Conservation (phyloP, 2,888 invertebrate genomes). For the Tholera decimalis region DNA sequence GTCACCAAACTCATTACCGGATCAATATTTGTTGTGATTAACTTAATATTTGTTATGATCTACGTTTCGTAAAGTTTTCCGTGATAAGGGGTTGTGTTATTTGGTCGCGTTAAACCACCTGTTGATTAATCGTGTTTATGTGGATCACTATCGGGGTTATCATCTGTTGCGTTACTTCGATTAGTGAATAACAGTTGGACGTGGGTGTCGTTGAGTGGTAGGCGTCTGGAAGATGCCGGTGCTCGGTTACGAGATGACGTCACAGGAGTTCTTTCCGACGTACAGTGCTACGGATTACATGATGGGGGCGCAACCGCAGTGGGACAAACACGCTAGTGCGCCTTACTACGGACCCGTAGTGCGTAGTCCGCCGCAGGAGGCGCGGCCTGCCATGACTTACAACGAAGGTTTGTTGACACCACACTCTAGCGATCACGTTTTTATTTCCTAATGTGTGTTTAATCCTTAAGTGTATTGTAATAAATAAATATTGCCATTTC, state of each 20-base stretch:
- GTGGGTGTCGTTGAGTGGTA: conserved; percentile 71
- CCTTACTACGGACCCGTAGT: conserved; percentile 74
- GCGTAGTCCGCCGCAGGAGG: conserved; percentile 70
- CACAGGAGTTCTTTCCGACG: conserved; percentile 83
- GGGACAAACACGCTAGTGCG: conserved; percentile 80
- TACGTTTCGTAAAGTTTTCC: conserved; percentile 62
- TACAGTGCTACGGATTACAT: conserved; percentile 79
- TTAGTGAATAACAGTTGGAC: conserved; percentile 74
- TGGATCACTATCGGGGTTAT: conserved; percentile 72
- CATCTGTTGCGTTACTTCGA: conserved; percentile 67
- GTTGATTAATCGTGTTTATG: conserved; percentile 70
- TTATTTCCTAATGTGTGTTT: no score
- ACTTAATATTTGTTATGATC: conserved; percentile 65
- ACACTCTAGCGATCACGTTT: conserved; percentile 28
- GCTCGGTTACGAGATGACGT: conserved; percentile 83
- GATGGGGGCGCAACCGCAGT: conserved; percentile 71
- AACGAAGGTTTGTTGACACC: conserved; percentile 76
- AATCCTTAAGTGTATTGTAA: no score
- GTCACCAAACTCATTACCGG: conserved; percentile 62
- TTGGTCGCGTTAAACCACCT: conserved; percentile 80
- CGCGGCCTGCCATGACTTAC: conserved; percentile 55
- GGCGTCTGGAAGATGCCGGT: conserved; percentile 85
- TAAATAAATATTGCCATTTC: conserved; percentile 36
- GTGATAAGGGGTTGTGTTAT: conserved; percentile 69
- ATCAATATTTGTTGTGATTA: conserved; percentile 73